A percentile compares a stretch with the other conserved stretches of the same genome.
Conservation (phyloP, 2,888 invertebrate genomes). For the Phoenoteleia sp. region DNA sequence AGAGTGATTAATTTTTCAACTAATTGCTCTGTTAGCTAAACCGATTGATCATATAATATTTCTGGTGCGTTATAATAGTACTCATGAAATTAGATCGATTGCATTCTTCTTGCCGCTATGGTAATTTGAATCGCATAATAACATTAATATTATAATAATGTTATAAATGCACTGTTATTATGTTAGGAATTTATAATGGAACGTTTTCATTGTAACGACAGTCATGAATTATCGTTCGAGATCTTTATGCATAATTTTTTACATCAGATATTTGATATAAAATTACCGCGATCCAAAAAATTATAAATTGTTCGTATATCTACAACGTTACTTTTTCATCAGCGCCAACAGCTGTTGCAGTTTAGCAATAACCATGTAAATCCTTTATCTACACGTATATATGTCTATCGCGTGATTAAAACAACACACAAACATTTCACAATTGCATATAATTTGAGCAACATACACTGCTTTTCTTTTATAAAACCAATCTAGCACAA, state of each 20-base stretch:
- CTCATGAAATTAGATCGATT: not conserved
- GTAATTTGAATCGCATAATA: not conserved
- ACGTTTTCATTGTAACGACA: no score
- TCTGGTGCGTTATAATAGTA: not conserved
- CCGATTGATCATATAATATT: not conserved
- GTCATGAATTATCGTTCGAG: not conserved
- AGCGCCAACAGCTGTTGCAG: constrained; percentile 14
- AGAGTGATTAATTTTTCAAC: not conserved
- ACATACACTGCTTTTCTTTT: not conserved
- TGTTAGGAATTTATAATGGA: not conserved
- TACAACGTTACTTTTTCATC: constrained; percentile 14
- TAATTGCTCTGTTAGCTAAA: not conserved
- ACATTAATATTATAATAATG: not conserved
- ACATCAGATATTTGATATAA: not conserved
- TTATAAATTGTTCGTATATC: constrained; percentile 8
- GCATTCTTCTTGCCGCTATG: not conserved
- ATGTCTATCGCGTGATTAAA: constrained; percentile 25
- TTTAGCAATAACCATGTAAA: constrained; percentile 34
- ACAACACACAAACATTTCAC: constrained; percentile 10
- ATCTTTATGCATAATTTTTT: constrained; percentile 2
- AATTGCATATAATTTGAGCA: constrained; percentile 20
- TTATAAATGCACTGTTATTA: not conserved
- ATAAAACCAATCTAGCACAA: not conserved
- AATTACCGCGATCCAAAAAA: constrained; percentile 13
- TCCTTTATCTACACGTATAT: constrained; percentile 12